These are phyloP conservation scores for Orgyia antiqua DNA, from an alignment of 2,888 invertebrate species.

Conservation along the genomic window DNA sequence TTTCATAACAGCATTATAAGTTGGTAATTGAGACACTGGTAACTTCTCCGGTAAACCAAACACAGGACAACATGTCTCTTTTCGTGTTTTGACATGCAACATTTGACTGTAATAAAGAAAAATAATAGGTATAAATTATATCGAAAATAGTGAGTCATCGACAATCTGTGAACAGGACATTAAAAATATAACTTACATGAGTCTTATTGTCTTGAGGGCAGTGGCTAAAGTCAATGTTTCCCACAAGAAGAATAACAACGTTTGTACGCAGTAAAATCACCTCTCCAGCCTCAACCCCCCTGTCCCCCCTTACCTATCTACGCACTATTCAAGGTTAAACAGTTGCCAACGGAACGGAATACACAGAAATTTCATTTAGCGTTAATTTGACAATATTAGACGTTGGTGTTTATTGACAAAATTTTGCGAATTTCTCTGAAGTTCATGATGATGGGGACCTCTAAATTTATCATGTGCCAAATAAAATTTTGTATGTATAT, in stretches of 20 bases:
- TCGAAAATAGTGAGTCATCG: conserved; percentile 2
- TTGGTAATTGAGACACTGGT: conserved; percentile 4
- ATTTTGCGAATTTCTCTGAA: conserved; percentile 1
- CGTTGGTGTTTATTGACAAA: conserved; percentile 1
- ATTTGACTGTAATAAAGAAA: conserved; percentile 1
- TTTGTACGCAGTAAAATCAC: background rate
- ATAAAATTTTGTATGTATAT: conserved; percentile 4
- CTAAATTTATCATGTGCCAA: conserved; percentile 2
- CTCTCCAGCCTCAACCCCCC: background rate
- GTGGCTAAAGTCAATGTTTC: background rate
- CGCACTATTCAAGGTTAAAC: background rate
- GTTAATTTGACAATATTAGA: conserved; percentile 1
- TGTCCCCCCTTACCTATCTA: background rate
- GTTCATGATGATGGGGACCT: conserved; percentile 2
- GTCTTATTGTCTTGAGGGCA: conserved; percentile 1
- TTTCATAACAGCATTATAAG: conserved; percentile 4
- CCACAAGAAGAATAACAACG: conserved; percentile 1
- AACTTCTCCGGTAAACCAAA: conserved; percentile 5
- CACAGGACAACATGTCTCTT: conserved; percentile 2
- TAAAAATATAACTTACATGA: background rate
- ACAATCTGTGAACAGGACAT: conserved; percentile 1
- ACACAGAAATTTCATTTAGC: conserved; percentile 2
- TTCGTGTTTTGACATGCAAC: background rate
- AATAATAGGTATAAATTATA: conserved; percentile 3
- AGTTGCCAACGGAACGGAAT: background rate